Evolutionary conservation across 2,888 invertebrate species (phyloP), one percentile per base, ranked within the genome.

Genomic region (Disparrhopalites patrizii): DNA sequence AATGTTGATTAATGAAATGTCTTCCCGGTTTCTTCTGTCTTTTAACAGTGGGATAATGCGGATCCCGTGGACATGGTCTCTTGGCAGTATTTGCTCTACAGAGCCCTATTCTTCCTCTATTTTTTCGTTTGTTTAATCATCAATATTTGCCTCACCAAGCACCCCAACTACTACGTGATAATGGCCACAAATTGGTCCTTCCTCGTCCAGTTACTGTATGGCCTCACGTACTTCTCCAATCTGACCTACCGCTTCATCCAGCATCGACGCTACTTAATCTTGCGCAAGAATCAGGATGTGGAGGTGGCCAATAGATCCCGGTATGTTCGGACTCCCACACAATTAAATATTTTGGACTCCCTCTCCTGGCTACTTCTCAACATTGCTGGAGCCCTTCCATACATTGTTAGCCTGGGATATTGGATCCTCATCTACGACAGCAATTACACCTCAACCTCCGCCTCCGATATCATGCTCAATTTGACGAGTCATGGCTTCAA

Each of bases 11-110:
- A n/a, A n/a, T n/a, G n/a, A n/a, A n/a, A n/a, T n/a, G n/a, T n/a
- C n/a, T n/a, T n/a, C n/a, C n/a, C n/a, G 43, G 20, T 43, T 43
- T 43, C 20, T 43, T 5, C 5, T 43, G n/a, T 10, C 13, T 28
- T 30, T 40, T 64, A 56, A 15, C 52, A 65, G 65, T 65, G 65
- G 65, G 65, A 65, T 28, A 60, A 50, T 18, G 7, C n/a, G 15
- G 52, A 52, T 1, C n/a, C 8, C 10, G 18, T n/a, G 5, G 65
- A 65, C 18, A 47, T 25, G 25, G 54, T 65, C 2, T 65, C 65
- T 20, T 30, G 38, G 30, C 7, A 25, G 28, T 60, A 36, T 27
- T 31, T 60, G 7, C 18, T 52, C 15, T 62, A 65, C 36, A 25
- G 65, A n/a, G 51, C 25, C n/a, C 5, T 52, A 27, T 65, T 33